Evolutionary conservation across 2,888 invertebrate species (phyloP), one percentile per base, ranked within the genome.

Genomic region (Metellina segmentata): DNA sequence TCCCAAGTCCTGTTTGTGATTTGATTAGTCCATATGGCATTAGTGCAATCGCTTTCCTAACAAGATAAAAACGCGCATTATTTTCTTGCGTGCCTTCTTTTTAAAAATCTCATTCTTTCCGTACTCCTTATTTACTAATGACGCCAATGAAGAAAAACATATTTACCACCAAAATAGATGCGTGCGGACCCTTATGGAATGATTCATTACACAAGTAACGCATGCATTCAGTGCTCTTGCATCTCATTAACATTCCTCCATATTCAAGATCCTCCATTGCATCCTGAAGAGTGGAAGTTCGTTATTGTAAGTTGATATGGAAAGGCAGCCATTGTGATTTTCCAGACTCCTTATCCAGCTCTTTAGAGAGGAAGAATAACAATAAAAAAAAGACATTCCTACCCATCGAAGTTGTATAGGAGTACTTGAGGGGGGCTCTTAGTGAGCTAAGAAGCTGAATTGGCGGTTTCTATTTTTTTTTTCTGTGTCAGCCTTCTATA

Each of bases 401-500:
- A 13, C 61, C 61, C 16, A 16, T 61, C 13, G 61, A 61, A 61
- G 9, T 61, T 11, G 61, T 8, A 61, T 61, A 16, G 61, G 61
- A 61, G 61, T 16, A 61, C 61, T 61, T 16, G 61, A 61, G 61
- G 16, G 61, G 61, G 61, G 61, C 61, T 61, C 61, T 78, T 20
- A 74, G 53, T 85, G 53, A 53, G 75, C 61, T 53, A 61, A 85
- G 49, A 61, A 85, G 61, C 20, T n/a, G 74, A 85, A 85, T 85
- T 61, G 74, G 48, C 61, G 9, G 34, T 51, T 52, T 9, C 20
- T 6, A 20, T 6, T 13, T 71, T 7, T 53, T 74, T 72, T 72
- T 72, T 83, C 53, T 53, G 2, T 5, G 7, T 34, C 70, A 7
- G 51, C 34, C 5, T 16, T 61, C 85, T 53, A 34, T n/a, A 19